These are phyloP conservation scores for Melanargia galathea DNA, from an alignment of 2,888 invertebrate genomes.

Conservation along the genomic window DNA sequence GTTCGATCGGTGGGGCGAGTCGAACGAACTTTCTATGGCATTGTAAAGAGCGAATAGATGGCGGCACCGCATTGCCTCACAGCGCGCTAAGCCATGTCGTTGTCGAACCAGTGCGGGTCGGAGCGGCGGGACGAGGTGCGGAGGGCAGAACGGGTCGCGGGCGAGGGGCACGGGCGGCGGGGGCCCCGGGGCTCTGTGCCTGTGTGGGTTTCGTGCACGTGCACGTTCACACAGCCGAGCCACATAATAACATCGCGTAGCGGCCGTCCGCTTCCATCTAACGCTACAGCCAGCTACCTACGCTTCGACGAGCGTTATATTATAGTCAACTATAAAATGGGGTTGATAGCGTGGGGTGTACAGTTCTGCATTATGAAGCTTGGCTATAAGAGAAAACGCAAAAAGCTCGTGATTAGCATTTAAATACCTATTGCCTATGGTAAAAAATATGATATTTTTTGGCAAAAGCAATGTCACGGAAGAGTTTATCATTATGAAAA, in stretches of 20 bases:
- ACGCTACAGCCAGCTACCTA: slow-evolving; percentile 74
- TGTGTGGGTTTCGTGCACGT: slow-evolving; percentile 54
- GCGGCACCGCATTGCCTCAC: slow-evolving; percentile 79
- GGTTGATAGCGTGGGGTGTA: slow-evolving; percentile 69
- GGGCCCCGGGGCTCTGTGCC: slow-evolving; percentile 43
- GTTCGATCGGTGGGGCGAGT: slow-evolving; percentile 74
- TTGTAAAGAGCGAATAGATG: slow-evolving; percentile 78
- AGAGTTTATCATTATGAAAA: not conserved
- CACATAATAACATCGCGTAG: slow-evolving; percentile 70
- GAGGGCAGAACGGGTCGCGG: slow-evolving; percentile 41
- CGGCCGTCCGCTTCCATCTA: slow-evolving; percentile 70
- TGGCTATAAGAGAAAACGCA: slow-evolving; percentile 45
- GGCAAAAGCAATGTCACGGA: not conserved
- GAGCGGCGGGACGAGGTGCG: slow-evolving; percentile 48
- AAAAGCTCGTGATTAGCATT: slow-evolving; percentile 37
- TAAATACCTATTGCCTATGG: slow-evolving; percentile 27
- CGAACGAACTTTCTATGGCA: slow-evolving; percentile 81
- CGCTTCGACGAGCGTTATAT: slow-evolving; percentile 58
- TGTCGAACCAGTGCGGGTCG: slow-evolving; percentile 57
- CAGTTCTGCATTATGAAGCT: slow-evolving; percentile 57
- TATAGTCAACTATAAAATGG: slow-evolving; percentile 65
- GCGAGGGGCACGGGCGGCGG: slow-evolving; percentile 28
- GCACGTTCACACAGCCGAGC: slow-evolving; percentile 61
- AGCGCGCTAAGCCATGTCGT: slow-evolving; percentile 71
- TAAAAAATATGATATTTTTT: slow-evolving; percentile 20